Evolutionary conservation across 2,113 vertebrate species (phyloP), one percentile per base, ranked within the genome.

Genomic region (Equus quagga): DNA sequence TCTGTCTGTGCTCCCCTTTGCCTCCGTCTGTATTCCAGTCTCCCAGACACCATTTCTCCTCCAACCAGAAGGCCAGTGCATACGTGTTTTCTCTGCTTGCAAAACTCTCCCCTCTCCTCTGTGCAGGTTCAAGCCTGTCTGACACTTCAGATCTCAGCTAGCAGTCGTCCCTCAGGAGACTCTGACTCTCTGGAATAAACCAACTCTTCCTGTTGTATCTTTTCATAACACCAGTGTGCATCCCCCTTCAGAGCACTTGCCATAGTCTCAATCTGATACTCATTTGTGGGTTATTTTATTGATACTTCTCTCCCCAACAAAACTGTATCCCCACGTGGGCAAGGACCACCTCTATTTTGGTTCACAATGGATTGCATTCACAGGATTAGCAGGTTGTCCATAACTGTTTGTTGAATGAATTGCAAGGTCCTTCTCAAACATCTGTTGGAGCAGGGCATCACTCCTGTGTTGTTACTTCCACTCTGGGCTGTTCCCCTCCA

Each of bases 1-100:
- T 5, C 28, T 1, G 3, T 23, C 49, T 72, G 26, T 4, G 1
- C 2, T 54, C 28, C 6, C 46, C 1, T 6, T 19, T 0, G 12
- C 46, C 41, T 58, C 65, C 44, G 12, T 75, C 75, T 41, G 15
- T 26, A 9, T 24, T 72, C 60, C 49, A n/a, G 41, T 17, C 19
- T 84, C 56, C 51, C 7, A 17, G 44, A 62, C 15, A 72, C 70
- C 49, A 17, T 60, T 54, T 75, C 79, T 54, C 23, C 31, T 70
- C 67, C n/a, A 23, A 19, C 12, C 41, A 4, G 46, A 76, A n/a
- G 1, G 24, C 11, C 5, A 5, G 8, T 7, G 3, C 15, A 8
- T 3, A 4, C 0, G 46, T 1, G 6, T 6, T 33, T 44, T 33
- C 41, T 85, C 70, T 44, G 12, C 60, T 12, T 51, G 44, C 36